Percentiles rank a stretch among this genome's conserved stretches.
phyloP scores from a whole-genome alignment of 2,113 vertebrate species.

The Mastomys coucha region DNA sequence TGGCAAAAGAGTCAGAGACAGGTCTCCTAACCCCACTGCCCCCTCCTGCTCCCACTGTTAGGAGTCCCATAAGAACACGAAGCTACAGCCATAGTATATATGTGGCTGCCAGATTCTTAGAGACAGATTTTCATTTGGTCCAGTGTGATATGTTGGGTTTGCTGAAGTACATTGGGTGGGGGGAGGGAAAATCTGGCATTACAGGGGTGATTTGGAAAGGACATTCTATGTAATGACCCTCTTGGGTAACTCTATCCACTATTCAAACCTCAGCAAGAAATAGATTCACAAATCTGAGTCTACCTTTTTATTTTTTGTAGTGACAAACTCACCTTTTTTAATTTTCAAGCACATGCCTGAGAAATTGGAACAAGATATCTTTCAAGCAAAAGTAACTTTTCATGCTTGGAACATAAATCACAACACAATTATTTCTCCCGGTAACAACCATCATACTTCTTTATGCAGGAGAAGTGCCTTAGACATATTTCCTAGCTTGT shows the following conservation, averaged over 20 bases:
- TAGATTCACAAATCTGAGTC: not conserved
- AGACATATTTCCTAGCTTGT: not conserved
- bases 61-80: not conserved
- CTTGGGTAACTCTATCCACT: not conserved
- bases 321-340: not conserved
- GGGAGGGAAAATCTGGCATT: not conserved
- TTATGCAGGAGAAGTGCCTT: not conserved
- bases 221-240: not conserved
- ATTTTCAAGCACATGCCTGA: constrained; percentile 21
- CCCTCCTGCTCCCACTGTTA: not conserved
- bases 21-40: not conserved
- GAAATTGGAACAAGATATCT: constrained; percentile 33
- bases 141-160: not conserved
- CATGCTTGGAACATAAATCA: not conserved
- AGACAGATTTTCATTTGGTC: not conserved
- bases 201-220: not conserved
- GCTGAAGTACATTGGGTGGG: not conserved
- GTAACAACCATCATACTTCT: not conserved
- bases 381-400: constrained; percentile 7
- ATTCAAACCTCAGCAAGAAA: constrained; percentile 7
- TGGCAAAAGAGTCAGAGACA: not conserved
- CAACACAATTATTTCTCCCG: not conserved
- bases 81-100: not conserved
- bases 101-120: not conserved
- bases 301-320: constrained; percentile 30